Evolutionary conservation across 2,888 invertebrate species (phyloP).

Genomic region (Thymelicus acteon): DNA sequence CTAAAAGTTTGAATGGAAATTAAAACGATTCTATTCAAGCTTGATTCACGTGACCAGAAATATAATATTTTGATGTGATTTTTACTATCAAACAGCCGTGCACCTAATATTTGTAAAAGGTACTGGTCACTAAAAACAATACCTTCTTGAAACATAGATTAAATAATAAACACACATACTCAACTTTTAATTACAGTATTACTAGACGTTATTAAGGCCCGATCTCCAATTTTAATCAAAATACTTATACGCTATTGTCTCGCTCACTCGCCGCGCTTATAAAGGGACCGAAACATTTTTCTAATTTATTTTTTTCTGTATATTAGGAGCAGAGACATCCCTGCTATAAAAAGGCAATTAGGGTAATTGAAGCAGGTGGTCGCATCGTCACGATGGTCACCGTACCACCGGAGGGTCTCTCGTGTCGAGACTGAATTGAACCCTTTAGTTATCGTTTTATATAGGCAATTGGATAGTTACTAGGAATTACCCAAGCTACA

Average conservation of each 20-base stretch:
- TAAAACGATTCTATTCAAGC: too few species aligned
- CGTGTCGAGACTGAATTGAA: not conserved
- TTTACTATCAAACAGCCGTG: too few species aligned
- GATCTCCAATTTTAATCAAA: constrained; percentile 5
- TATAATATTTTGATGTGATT: too few species aligned
- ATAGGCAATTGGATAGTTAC: too few species aligned
- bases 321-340: constrained; percentile 32
- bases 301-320: constrained; percentile 19
- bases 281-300: constrained; percentile 13
- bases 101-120: too few species aligned
- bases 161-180: not conserved
- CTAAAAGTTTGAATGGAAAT: too few species aligned
- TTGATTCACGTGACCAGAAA: too few species aligned
- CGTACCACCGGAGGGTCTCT: constrained; percentile 19
- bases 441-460: too few species aligned
- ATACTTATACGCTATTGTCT: constrained; percentile 5
- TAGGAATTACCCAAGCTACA: too few species aligned
- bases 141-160: too few species aligned
- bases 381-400: constrained; percentile 39
- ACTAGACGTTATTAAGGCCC: not conserved
- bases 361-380: constrained; percentile 63
- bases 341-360: constrained; percentile 59
- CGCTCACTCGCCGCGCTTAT: constrained; percentile 1
- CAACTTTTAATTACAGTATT: not conserved
- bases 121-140: too few species aligned